Base-by-base conservation (phyloP, 2,797 vertebrate species). In the Chromis chromis region DNA sequence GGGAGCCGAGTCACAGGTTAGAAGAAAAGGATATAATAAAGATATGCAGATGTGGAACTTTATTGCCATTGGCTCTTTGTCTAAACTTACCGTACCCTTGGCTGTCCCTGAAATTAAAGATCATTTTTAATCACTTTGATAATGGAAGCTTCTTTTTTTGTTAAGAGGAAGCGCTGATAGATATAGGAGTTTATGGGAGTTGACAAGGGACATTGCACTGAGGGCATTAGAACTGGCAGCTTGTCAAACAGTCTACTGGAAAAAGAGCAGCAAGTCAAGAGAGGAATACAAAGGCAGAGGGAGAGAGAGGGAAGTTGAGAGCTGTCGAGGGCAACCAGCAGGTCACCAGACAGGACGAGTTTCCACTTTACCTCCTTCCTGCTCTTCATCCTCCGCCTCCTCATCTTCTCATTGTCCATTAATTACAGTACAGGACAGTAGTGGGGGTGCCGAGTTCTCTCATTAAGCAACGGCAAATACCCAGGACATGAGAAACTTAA, bases 161-260 rank as follows among this genome's bases (percentile, higher is more conserved):
- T 88, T 75, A 90, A 89, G 79, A 85, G 83, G 88, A 88, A 91
- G 84, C 85, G 88, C 74, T 94, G 93, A 95, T 93, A 92, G 92
- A 96, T 94, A 89, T 91, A 90, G 84, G 85, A 88, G 78, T 93
- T 94, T 94, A 95, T 95, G 84, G 85, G 87, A 95, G 91, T 85
- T 93, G 94, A 95, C 94, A 95, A 91, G 92, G 90, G 91, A 91
- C 93, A 94, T 94, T 95, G 92, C 88, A 91, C 88, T 85, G 89
- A 92, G 86, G 83, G 89, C 92, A 95, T 95, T 94, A 91, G 87
- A 94, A 93, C 93, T 95, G 94, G 94, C 94, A 94, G 90, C 91
- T 89, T 94, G 94, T 95, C 95, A 95, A 94, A 94, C 91, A 92
- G 89, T 86, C 88, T 87, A 85, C 86, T 92, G 87, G 86, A 88